A percentile compares a stretch with the other conserved stretches of the same genome.
Evolutionary conservation across 2,888 invertebrate genomes (phyloP).

Genomic region (Platycheirus rosarum): DNA sequence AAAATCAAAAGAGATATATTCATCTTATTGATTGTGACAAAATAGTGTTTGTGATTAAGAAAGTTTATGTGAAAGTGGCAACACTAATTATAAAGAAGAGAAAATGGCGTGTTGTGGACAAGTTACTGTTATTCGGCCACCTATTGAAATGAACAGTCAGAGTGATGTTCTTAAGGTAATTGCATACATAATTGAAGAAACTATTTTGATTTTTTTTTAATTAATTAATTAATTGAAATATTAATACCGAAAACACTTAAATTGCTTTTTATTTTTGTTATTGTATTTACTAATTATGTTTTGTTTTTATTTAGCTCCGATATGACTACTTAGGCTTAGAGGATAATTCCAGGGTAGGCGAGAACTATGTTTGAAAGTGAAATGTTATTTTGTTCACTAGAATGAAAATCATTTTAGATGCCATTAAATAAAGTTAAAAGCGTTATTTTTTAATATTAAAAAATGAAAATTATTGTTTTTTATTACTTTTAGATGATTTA

Average conservation of each 20-base stretch:
- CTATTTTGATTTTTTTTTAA: too few species aligned
- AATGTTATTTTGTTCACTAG: constrained; percentile 16
- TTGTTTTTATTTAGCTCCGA: constrained; percentile 67
- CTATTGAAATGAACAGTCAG: constrained; percentile 89
- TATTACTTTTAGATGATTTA: too few species aligned
- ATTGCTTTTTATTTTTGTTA: background rate
- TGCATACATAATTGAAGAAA: too few species aligned
- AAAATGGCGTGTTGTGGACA: constrained; percentile 88
- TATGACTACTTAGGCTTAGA: constrained; percentile 67
- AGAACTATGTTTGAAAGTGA: constrained; percentile 45
- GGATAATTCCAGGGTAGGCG: constrained; percentile 81
- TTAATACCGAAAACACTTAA: too few species aligned
- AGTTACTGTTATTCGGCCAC: constrained; percentile 88
- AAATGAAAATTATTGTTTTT: too few species aligned
- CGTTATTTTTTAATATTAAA: background rate
- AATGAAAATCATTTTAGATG: background rate
- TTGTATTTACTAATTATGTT: constrained; percentile 38
- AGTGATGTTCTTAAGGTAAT: constrained; percentile 91
- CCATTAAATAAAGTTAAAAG: constrained; percentile 12
- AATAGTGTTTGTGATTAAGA: background rate
- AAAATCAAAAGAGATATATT: background rate
- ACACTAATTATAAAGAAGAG: constrained; percentile 24
- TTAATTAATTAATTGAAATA: too few species aligned
- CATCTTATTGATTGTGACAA: constrained; percentile 2
- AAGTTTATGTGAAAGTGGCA: constrained; percentile 29